Percentiles rank a stretch among this genome's conserved stretches.
phyloP scores from a whole-genome alignment of 1,140 invertebrate species.

The Ylistrum balloti region DNA sequence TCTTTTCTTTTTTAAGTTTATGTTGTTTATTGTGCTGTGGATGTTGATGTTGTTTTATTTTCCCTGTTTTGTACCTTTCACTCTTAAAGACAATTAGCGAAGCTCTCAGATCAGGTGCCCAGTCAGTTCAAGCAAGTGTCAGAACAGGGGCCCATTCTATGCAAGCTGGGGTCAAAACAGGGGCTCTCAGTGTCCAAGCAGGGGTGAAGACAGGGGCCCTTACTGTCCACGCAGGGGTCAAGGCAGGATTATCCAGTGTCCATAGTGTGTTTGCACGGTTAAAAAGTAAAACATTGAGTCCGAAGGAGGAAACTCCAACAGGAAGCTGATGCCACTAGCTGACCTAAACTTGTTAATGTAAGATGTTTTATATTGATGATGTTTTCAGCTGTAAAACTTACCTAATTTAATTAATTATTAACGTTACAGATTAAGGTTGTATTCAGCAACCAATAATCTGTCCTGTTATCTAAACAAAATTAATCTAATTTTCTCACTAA shows the following conservation, averaged over 20 bases:
- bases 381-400: too few relatives aligned
- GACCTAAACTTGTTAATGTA: conserved; percentile 36
- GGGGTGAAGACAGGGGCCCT: conserved; percentile 65
- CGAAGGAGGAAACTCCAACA: conserved; percentile 47
- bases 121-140: conserved; percentile 50
- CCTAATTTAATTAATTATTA: too few relatives aligned
- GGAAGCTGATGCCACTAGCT: not conserved
- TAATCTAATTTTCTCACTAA: too few relatives aligned
- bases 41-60: conserved; percentile 38
- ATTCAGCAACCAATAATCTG: too few relatives aligned
- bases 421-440: too few relatives aligned
- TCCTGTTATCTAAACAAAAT: too few relatives aligned
- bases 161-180: conserved; percentile 68
- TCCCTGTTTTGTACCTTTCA: conserved; percentile 35
- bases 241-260: conserved; percentile 70
- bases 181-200: conserved; percentile 67
- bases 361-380: too few relatives aligned
- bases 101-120: conserved; percentile 22
- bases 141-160: conserved; percentile 60
- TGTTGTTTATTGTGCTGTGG: conserved; percentile 43
- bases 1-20: too few relatives aligned
- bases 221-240: conserved; percentile 67
- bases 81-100: conserved; percentile 41
- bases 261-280: conserved; percentile 69
- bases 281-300: conserved; percentile 61